phyloP scores from a whole-genome alignment of 2,113 vertebrate species.

The Macquaria ambigua region DNA sequence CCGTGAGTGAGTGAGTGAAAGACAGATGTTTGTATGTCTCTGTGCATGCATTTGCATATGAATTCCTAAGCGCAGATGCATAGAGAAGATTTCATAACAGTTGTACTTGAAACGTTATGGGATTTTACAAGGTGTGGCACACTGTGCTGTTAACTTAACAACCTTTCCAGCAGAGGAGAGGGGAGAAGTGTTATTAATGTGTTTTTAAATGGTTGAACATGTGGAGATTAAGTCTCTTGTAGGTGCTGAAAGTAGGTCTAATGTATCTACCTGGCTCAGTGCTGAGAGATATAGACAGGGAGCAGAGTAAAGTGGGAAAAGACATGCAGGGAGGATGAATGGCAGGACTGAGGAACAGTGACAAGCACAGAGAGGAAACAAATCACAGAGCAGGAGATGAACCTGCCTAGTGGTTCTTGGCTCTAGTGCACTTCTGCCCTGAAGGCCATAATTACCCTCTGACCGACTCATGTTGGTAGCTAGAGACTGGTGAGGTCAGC shows the following conservation, averaged over 20 bases:
- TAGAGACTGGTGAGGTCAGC: constrained; percentile 64
- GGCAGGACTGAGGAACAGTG: constrained; percentile 8
- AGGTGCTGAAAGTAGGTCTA: background rate
- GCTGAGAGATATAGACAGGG: background rate
- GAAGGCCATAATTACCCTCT: constrained; percentile 65
- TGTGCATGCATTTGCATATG: background rate
- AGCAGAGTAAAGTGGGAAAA: constrained; percentile 20
- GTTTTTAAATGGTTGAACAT: constrained; percentile 18
- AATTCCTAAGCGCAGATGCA: constrained; percentile 28
- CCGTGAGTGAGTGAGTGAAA: background rate
- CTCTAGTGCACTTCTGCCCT: constrained; percentile 48
- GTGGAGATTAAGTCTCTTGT: background rate
- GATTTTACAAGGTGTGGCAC: constrained; percentile 49
- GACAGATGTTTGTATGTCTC: constrained; percentile 28
- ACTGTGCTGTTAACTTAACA: constrained; percentile 23
- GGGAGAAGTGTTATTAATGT: background rate
- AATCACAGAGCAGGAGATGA: constrained; percentile 52
- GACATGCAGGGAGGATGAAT: background rate
- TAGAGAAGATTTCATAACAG: background rate
- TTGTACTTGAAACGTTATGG: constrained; percentile 14
- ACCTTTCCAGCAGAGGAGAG: constrained; percentile 17
- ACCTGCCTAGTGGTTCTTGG: constrained; percentile 73
- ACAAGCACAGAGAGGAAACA: constrained; percentile 24
- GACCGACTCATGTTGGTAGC: constrained; percentile 54
- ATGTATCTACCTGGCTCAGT: background rate